Base-by-base conservation (phyloP, 2,113 vertebrate genomes). In the Semnornis frantzii region DNA sequence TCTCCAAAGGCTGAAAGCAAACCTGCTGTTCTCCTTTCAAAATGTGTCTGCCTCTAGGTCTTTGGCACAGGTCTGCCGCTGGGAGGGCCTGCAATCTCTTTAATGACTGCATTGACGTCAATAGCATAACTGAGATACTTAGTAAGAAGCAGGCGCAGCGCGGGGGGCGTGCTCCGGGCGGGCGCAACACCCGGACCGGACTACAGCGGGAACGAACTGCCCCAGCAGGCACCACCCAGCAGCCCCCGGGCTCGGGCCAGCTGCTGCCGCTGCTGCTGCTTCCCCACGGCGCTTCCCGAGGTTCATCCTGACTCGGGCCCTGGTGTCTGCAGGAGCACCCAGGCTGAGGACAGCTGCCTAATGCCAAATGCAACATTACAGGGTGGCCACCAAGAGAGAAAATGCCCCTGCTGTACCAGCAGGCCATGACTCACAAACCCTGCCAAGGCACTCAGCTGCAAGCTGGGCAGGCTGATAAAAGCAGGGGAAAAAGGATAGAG, bases 101-200 rank as follows among this genome's bases (percentile, higher is more conserved):
- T 99, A 99, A 99, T 99, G 98, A 98, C 98, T 98, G 97, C 98
- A 98, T 98, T 99, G 99, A 99, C 99, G 99, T 99, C 99, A 99
- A 99, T 99, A 98, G 98, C 98, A 99, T 99, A 99, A 99, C 98
- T 99, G 98, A 98, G 99, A 99, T 99, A 99, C 98, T 99, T 99
- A 98, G 97, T 98, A 98, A 98, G 98, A 98, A 97, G 98, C 98
- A 98, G 92, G 97, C 98, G 98, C 98, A 97, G 98, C 98, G 97
- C 97, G 86, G 95, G 95, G 95, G 97, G 97, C 93, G 97, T 97
- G 97, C 93, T 97, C 92, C 96, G 96, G 96, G 97, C 95, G 87
- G 78, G 69, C 79, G 30, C 89, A 98, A 99, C 98, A 98, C 94
- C 44, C 64, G 98, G 96, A 95, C 73, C 96, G 98, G 98, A 99